Conservation (phyloP, 2,797 vertebrate species). For the Centropyge bicolor region DNA sequence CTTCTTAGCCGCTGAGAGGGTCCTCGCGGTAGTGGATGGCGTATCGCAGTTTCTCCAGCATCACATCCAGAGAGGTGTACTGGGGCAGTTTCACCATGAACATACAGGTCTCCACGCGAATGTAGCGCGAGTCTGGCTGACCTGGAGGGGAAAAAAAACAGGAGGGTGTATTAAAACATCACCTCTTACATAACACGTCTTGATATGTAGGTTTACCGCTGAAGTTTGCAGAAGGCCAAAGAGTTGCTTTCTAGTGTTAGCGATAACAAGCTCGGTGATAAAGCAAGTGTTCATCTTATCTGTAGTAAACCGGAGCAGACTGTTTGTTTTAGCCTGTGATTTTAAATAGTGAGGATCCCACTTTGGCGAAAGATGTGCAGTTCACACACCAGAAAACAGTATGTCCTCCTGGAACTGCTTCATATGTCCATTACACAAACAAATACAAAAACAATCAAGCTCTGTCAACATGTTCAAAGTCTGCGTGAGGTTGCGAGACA, state of each 20-base stretch:
- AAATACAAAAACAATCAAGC: constrained; percentile 24
- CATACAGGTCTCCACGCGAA: constrained; percentile 98
- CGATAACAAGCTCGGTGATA: constrained; percentile 9
- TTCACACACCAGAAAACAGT: background rate
- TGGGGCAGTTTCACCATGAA: constrained; percentile 99
- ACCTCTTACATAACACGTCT: background rate
- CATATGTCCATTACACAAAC: background rate
- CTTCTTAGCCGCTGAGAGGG: constrained; percentile 94
- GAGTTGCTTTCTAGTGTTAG: background rate
- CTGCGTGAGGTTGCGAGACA: constrained; percentile 16
- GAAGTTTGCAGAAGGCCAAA: constrained; percentile 2
- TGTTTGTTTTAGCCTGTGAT: constrained; percentile 4
- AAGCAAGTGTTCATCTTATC: constrained; percentile 33
- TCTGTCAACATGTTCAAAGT: constrained; percentile 37
- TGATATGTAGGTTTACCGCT: constrained; percentile 12
- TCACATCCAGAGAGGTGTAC: constrained; percentile 95
- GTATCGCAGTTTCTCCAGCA: constrained; percentile 97
- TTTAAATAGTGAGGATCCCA: background rate
- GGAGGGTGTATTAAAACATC: background rate
- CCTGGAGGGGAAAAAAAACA: constrained; percentile 79
- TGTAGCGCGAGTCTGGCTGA: constrained; percentile 94
- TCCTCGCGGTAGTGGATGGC: constrained; percentile 99
- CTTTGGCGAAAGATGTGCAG: background rate
- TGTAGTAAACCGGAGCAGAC: constrained; percentile 1
- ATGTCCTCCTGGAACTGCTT: background rate